Percentiles rank a stretch among this genome's conserved stretches.
Evolutionary conservation across 2,113 vertebrate species (phyloP).

Genomic region (Odontesthes bonariensis): DNA sequence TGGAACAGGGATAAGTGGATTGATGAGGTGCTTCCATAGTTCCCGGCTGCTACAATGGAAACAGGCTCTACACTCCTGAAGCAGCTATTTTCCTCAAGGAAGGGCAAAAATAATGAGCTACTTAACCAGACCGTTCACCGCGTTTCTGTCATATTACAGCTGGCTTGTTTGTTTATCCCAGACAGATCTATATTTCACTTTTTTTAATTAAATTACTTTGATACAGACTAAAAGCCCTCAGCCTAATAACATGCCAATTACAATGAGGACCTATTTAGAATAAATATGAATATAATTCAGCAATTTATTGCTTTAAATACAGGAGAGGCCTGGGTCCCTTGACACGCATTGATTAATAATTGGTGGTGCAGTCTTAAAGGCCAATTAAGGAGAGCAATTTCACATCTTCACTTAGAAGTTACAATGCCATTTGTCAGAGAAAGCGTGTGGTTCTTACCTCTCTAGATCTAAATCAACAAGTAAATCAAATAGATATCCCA

Average conservation of each 20-base stretch:
- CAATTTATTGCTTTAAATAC: conserved; percentile 95
- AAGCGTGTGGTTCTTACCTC: conserved; percentile 69
- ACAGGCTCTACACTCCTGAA: conserved; percentile 65
- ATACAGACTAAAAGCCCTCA: conserved; percentile 96
- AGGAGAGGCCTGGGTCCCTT: conserved; percentile 86
- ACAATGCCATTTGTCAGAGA: conserved; percentile 89
- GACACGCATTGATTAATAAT: conserved; percentile 97
- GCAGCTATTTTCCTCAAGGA: conserved; percentile 86
- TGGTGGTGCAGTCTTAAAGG: conserved; percentile 85
- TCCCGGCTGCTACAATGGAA: conserved; percentile 73
- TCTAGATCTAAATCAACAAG: conserved; percentile 74
- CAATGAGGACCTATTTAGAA: conserved; percentile 95
- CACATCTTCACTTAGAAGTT: conserved; percentile 89
- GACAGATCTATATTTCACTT: conserved; percentile 94
- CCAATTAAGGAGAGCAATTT: conserved; percentile 93
- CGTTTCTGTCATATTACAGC: conserved; percentile 92
- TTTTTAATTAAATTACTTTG: conserved; percentile 97
- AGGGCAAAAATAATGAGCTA: conserved; percentile 90
- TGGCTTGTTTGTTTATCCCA: conserved; percentile 93
- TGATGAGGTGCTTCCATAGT: conserved; percentile 84
- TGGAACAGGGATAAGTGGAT: conserved; percentile 83
- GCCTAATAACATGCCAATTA: conserved; percentile 98
- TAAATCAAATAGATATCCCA: conserved; percentile 80
- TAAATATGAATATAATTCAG: conserved; percentile 97
- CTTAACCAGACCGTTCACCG: conserved; percentile 87